Base-by-base conservation (phyloP, 2,888 invertebrate species). In the Rapana venosa region DNA sequence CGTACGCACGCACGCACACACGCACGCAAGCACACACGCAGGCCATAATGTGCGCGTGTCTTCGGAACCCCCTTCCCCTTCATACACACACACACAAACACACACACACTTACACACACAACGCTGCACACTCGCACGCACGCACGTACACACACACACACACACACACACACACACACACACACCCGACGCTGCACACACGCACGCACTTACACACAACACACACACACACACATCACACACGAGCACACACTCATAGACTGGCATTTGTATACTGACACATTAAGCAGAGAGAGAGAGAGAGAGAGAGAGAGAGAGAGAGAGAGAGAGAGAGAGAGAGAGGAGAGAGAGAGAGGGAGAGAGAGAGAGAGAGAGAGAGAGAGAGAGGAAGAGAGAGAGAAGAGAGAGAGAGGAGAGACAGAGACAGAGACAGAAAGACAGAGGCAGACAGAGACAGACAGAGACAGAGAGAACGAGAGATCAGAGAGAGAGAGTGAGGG, bases 131-230 rank as follows among this genome's bases (percentile, higher is more conserved):
- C 58, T 15, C 61, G 20, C 61, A 61, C 13, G 20, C 22, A 61
- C 47, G 47, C 47, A 8, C 47, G 61, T 15, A 35, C 56, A 83
- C 56, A 36, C 56, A 56, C 56, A 83, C 83, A 83, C 83, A 83
- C 83, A 36, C 56, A 56, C 56, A 56, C 56, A 83, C 83, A 83
- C 83, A 83, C 83, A 83, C 83, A 83, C 83, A 83, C 83, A 83
- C 83, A 83, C 83, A 83, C 83, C 36, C 83, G 47, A 36, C 36
- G 47, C 36, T 35, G 47, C 85, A 85, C 85, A 56, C 85, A 47
- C 85, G 13, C 56, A 6, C 47, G 13, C 56, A 36, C 85, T 6
- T 56, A 17, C 47, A 85, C 56, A 36, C 56, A 56, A 32, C 81
- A 32, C 81, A 32, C 81, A 32, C 81, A 32, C 81, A 32, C 35